Conservation (phyloP, 2,797 vertebrate species). For the Dermochelys coriacea region DNA sequence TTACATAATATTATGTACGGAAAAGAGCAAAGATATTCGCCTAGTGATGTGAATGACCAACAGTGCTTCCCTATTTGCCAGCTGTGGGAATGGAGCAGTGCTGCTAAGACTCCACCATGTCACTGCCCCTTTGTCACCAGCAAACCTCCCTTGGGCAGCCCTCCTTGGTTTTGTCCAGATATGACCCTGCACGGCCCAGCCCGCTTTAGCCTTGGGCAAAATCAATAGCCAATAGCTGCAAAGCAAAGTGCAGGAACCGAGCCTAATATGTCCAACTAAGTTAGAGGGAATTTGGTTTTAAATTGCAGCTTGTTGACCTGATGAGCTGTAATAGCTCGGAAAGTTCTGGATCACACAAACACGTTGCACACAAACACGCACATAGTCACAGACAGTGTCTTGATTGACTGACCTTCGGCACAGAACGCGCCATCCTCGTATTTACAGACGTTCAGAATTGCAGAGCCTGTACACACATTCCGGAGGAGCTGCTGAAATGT, state of each 20-base stretch:
- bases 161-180: background rate
- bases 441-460: background rate
- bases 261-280: rapidly evolving
- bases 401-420: background rate
- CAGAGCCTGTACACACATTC: background rate
- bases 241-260: background rate
- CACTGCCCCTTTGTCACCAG: background rate
- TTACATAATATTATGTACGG: rapidly evolving
- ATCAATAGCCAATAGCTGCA: background rate
- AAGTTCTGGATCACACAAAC: background rate
- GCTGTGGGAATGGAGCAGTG: background rate
- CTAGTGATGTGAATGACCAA: background rate
- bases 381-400: background rate
- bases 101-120: background rate
- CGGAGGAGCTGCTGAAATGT: rapidly evolving
- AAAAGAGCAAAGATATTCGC: background rate
- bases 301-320: constrained; percentile 3
- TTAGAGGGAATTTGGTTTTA: background rate
- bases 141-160: rapidly evolving
- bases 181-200: rapidly evolving
- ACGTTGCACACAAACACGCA: background rate
- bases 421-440: background rate
- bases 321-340: background rate
- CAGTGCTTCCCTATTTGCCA: rapidly evolving
- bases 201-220: background rate